Evolutionary conservation across 1,140 invertebrate genomes (phyloP).

Genomic region (Lucilia cuprina): DNA sequence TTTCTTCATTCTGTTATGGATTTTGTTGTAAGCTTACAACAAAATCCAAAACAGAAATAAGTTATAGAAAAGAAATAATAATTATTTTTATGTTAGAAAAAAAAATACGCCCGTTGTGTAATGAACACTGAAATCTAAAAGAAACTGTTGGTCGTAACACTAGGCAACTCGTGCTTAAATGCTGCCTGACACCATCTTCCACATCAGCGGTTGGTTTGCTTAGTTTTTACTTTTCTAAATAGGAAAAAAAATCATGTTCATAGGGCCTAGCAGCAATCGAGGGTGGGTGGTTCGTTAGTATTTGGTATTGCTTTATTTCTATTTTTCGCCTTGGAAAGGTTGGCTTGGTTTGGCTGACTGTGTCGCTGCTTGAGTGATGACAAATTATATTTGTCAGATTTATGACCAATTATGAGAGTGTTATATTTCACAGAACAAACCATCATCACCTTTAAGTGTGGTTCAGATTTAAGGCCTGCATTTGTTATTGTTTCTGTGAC

Average conservation of each 20-base stretch:
- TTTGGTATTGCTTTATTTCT: not conserved
- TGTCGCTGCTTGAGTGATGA: constrained; percentile 57
- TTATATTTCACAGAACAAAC: constrained; percentile 49
- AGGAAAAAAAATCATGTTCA: not conserved
- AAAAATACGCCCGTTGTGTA: constrained; percentile 1
- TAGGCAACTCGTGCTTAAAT: not conserved
- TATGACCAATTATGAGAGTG: constrained; percentile 63
- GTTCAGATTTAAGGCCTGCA: constrained; percentile 27
- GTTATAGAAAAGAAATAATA: not conserved
- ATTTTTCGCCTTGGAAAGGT: not conserved
- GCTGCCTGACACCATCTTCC: not conserved
- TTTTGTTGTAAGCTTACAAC: no score
- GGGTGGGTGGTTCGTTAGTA: not conserved
- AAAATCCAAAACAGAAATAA: not conserved
- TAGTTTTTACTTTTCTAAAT: not conserved
- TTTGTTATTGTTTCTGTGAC: not conserved
- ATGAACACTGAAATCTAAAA: not conserved
- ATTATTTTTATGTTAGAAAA: not conserved
- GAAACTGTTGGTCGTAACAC: not conserved
- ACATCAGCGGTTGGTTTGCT: not conserved
- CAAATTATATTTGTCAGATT: constrained; percentile 63
- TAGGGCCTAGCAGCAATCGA: not conserved
- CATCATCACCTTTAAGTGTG: constrained; percentile 20
- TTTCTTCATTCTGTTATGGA: not conserved
- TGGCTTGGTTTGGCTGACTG: constrained; percentile 10